Evolutionary conservation across 1,140 invertebrate genomes (phyloP).

Genomic region (Hesperophylax magnus): DNA sequence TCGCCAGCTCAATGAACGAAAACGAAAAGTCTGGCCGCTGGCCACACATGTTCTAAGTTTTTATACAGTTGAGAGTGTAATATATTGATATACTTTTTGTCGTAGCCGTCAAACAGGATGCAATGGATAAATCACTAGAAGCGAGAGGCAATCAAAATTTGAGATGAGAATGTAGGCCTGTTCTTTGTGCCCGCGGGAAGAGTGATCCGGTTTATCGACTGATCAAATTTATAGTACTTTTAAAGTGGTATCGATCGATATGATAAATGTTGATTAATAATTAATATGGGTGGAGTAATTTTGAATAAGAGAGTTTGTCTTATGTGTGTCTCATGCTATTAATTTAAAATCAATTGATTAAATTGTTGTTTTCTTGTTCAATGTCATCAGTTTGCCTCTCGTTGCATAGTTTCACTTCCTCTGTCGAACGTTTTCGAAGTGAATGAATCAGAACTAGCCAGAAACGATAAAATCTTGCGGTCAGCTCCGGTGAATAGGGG

Average conservation of each 20-base stretch:
- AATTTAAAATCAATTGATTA: no score
- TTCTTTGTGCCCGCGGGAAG: neutral
- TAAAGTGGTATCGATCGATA: neutral
- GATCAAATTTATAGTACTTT: neutral
- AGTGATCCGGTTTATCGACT: conserved; percentile 15
- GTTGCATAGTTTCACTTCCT: neutral
- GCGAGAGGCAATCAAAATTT: neutral
- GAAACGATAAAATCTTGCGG: conserved; percentile 25
- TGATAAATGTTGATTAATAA: no score
- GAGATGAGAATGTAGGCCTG: neutral
- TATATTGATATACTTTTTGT: neutral
- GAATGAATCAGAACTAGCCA: conserved; percentile 10
- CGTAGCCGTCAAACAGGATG: conserved; percentile 21
- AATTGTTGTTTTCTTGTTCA: no score
- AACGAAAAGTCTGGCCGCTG: conserved; percentile 7
- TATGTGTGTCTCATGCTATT: no score
- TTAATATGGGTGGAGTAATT: no score
- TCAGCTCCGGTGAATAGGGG: neutral
- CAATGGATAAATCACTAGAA: neutral
- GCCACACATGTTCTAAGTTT: neutral
- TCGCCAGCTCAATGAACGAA: conserved; percentile 2
- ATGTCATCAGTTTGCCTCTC: neutral
- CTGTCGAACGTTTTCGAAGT: neutral
- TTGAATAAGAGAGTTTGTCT: no score
- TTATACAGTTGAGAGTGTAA: no score